Evolutionary conservation across 2,113 vertebrate species (phyloP).

Genomic region (Limanda limanda): DNA sequence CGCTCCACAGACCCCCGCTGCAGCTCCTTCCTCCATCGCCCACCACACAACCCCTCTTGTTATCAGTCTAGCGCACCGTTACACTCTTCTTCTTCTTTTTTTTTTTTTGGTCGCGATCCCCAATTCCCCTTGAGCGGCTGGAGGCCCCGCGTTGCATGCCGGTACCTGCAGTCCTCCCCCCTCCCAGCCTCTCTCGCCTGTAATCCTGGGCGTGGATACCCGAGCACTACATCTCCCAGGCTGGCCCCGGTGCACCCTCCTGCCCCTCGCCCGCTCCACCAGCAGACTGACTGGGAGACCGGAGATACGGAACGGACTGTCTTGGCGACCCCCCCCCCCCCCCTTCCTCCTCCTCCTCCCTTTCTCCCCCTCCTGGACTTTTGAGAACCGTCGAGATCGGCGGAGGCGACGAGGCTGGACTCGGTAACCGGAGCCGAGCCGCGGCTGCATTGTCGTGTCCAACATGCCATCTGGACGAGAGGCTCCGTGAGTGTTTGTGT

Average conservation of each 20-base stretch:
- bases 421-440: constrained; percentile 64
- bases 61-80: constrained; percentile 85
- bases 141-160: constrained; percentile 80
- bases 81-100: constrained; percentile 55
- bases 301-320: constrained; percentile 86
- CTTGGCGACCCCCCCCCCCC: constrained; percentile 78
- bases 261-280: constrained; percentile 76
- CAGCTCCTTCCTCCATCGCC: constrained; percentile 80
- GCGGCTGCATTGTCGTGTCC: constrained; percentile 70
- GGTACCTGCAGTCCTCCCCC: constrained; percentile 83
- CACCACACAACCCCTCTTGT: constrained; percentile 69
- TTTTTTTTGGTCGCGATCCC: constrained; percentile 77
- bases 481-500: constrained; percentile 83
- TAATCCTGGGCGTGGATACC: constrained; percentile 81
- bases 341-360: not conserved
- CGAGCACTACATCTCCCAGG: constrained; percentile 86
- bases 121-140: constrained; percentile 87
- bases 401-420: constrained; percentile 76
- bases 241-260: constrained; percentile 68
- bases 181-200: constrained; percentile 72
- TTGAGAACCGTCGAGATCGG: constrained; percentile 85
- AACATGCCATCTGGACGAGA: constrained; percentile 76
- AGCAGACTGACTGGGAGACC: constrained; percentile 82
- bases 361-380: constrained; percentile 74
- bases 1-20: not conserved